phyloP scores from a whole-genome alignment of 2,797 vertebrate genomes.

The Siniperca scherzeri region DNA sequence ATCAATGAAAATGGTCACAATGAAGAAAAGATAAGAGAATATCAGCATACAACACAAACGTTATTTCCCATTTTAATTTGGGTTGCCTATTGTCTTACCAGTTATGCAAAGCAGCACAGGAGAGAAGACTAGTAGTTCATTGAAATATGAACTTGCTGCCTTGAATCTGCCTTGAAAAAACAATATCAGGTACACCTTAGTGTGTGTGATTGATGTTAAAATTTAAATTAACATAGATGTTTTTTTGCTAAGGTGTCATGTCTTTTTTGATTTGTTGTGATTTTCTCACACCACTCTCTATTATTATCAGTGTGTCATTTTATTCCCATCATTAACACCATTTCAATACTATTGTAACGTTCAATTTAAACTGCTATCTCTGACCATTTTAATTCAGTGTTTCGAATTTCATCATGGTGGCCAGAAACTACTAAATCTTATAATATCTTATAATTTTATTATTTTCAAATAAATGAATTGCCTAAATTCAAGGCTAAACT shows the following conservation, averaged over 20 bases:
- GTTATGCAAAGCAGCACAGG: background rate
- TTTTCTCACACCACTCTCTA: too few relatives aligned
- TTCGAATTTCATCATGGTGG: background rate
- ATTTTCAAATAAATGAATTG: too few relatives aligned
- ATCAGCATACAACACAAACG: background rate
- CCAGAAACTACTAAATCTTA: background rate
- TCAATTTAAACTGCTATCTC: background rate
- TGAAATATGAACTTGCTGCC: background rate
- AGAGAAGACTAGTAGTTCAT: background rate
- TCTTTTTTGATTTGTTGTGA: too few relatives aligned
- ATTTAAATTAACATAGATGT: too few relatives aligned
- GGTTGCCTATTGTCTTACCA: background rate
- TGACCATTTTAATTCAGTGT: background rate
- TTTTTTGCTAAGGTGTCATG: too few relatives aligned
- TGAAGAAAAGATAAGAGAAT: background rate
- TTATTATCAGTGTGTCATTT: background rate
- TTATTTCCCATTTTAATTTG: too few relatives aligned
- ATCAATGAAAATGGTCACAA: background rate
- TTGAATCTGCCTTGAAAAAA: background rate
- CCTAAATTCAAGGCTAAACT: too few relatives aligned
- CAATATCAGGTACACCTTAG: too few relatives aligned
- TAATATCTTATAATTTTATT: too few relatives aligned
- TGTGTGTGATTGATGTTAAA: too few relatives aligned
- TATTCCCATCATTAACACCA: background rate
- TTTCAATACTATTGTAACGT: background rate